These are phyloP conservation scores for Oegoconia quadripuncta DNA, from an alignment of 2,888 invertebrate genomes.

Conservation along the genomic window DNA sequence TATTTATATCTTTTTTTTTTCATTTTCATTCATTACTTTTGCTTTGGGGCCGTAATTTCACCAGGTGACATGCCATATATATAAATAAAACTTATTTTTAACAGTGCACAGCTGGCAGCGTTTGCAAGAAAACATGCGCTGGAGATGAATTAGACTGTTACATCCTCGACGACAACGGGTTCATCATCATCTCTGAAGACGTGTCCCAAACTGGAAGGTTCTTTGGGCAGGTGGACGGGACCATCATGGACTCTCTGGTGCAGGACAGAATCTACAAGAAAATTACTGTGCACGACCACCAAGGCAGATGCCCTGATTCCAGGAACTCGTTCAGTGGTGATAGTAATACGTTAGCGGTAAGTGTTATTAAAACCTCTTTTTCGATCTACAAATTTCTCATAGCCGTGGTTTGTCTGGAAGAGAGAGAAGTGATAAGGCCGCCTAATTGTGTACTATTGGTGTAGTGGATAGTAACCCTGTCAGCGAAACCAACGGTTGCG, in stretches of 20 bases:
- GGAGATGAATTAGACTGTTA: constrained; percentile 95
- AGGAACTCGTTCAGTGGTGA: constrained; percentile 82
- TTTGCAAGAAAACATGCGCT: constrained; percentile 90
- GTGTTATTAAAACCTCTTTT: too few species aligned
- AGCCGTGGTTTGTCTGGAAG: too few species aligned
- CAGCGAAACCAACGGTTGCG: too few species aligned
- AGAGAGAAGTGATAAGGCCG: too few species aligned
- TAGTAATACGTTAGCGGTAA: constrained; percentile 51
- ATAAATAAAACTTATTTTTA: constrained; percentile 2
- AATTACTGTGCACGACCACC: constrained; percentile 92
- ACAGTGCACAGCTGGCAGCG: constrained; percentile 84
- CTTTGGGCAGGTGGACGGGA: constrained; percentile 96
- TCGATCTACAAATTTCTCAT: too few species aligned
- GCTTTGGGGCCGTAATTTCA: too few species aligned
- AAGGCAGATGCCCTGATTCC: constrained; percentile 89
- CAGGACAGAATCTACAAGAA: constrained; percentile 94
- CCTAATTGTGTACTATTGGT: too few species aligned
- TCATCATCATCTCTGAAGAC: constrained; percentile 93
- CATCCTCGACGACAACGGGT: constrained; percentile 96
- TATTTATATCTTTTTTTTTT: too few species aligned
- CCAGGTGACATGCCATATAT: too few species aligned
- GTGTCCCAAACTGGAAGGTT: constrained; percentile 93
- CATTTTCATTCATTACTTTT: not conserved
- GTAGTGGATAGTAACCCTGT: too few species aligned
- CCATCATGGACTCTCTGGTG: constrained; percentile 95